Percentiles rank a stretch among this genome's conserved stretches.
Evolutionary conservation across 2,888 invertebrate species (phyloP).

Genomic region (Macropis europaea): DNA sequence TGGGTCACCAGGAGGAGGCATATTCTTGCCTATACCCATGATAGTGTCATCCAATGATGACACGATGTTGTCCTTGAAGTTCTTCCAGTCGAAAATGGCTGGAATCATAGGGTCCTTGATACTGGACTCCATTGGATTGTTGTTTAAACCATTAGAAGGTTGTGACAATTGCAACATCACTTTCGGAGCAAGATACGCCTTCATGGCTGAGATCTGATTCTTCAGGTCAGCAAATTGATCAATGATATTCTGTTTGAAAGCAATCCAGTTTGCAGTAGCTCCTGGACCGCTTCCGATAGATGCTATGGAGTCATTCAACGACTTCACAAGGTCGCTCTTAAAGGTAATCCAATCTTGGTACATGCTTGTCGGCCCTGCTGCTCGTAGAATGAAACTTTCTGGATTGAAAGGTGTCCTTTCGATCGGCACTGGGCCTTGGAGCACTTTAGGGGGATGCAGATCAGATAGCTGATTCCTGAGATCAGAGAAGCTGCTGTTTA

Average conservation of each 20-base stretch:
- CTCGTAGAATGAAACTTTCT: constrained; percentile 10
- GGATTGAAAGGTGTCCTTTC: neutral
- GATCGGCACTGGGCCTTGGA: neutral
- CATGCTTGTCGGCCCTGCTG: neutral
- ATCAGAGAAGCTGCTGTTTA: constrained; percentile 61
- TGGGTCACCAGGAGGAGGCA: constrained; percentile 53
- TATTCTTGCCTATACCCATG: constrained; percentile 20
- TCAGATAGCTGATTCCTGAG: constrained; percentile 55
- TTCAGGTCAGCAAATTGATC: constrained; percentile 48
- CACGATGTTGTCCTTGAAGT: constrained; percentile 42
- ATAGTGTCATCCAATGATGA: constrained; percentile 35
- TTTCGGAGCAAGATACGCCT: constrained; percentile 8
- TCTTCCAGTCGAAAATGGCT: constrained; percentile 51
- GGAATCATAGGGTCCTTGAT: neutral
- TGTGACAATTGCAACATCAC: neutral
- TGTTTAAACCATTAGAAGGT: neutral
- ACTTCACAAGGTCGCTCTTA: constrained; percentile 45
- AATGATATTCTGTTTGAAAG: constrained; percentile 42
- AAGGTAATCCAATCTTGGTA: constrained; percentile 60
- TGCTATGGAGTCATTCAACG: constrained; percentile 51
- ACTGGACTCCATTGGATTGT: neutral
- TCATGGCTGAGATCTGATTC: constrained; percentile 21
- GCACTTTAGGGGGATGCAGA: constrained; percentile 33
- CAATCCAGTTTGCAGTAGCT: constrained; percentile 45
- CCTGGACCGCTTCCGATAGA: constrained; percentile 38